Base-by-base conservation (phyloP, 2,113 vertebrate species). In the Cephalopterus ornatus region DNA sequence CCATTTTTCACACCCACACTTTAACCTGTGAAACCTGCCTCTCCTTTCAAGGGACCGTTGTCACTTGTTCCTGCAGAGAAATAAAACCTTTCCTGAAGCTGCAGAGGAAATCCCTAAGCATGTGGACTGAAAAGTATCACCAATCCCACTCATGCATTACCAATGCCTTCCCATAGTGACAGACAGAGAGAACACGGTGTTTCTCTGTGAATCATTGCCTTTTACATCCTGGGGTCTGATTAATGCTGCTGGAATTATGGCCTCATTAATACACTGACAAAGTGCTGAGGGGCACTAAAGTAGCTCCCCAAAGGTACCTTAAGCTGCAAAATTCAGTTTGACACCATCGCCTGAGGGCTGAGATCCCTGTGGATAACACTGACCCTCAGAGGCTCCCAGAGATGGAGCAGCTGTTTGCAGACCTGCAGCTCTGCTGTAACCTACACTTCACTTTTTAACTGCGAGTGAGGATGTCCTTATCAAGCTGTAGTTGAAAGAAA, bases 161-260 rank as follows among this genome's bases (percentile, higher is more conserved):
- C 88, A 84, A n/a, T 78, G 68, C 80, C 88, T 93, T 67, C 85
- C 91, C 76, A 65, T 83, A 90, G 74, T 28, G 85, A 84, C 72
- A 79, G 82, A 86, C 89, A 28, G 50, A 89, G 52, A 67, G 88
- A 93, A 95, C 79, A 92, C 46, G 47, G 68, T 30, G 50, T 89
- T 93, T 82, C 58, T 93, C 78, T 92, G 35, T 96, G 90, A 96
- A 93, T 95, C 81, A 94, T 39, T 90, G 88, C 42, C 30, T 72
- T 92, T 89, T 61, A 41, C 80, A 71, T 87, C 75, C 79, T n/a
- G 55, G 62, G 66, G 46, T 85, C 89, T 95, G 76, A 86, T 92
- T 93, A 94, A 90, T 55, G 55, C 56, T 77, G 76, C 88, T 84
- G 72, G 76, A 82, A 76, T 78, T 72, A 68, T 5, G 26, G 83